Conservation (phyloP, 2,797 vertebrate species). For the Trematomus bernacchii region DNA sequence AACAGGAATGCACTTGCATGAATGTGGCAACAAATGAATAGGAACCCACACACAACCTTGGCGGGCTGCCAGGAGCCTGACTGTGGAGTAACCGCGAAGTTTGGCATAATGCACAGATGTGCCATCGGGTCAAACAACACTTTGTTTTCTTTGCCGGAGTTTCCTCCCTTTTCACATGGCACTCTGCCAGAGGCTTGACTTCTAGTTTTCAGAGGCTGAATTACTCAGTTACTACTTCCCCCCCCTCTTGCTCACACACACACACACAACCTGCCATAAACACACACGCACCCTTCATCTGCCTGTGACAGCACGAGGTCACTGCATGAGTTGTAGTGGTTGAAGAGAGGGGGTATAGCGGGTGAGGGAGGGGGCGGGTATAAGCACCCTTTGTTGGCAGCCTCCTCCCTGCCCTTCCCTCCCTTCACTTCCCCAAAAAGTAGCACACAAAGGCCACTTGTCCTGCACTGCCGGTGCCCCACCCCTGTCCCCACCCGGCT, state of each 20-base stretch:
- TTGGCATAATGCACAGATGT: constrained; percentile 75
- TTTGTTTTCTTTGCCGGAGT: constrained; percentile 63
- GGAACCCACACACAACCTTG: constrained; percentile 60
- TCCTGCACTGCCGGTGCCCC: constrained; percentile 82
- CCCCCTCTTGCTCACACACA: constrained; percentile 32
- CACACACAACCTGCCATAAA: constrained; percentile 40
- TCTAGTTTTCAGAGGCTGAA: constrained; percentile 51
- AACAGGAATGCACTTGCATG: constrained; percentile 53
- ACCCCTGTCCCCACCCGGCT: constrained; percentile 87
- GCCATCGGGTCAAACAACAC: constrained; percentile 73
- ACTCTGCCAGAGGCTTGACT: constrained; percentile 57
- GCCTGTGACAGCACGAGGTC: constrained; percentile 67
- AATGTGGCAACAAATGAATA: constrained; percentile 54
- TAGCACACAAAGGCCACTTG: constrained; percentile 87
- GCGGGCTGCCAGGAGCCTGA: constrained; percentile 52
- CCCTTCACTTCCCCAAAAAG: constrained; percentile 76
- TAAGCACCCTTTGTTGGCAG: constrained; percentile 81
- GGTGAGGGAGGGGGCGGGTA: constrained; percentile 41
- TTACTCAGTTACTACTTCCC: constrained; percentile 66
- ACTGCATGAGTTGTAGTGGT: constrained; percentile 60
- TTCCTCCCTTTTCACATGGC: constrained; percentile 62
- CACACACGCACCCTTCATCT: constrained; percentile 55
- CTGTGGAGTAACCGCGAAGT: constrained; percentile 57
- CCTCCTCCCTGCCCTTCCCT: constrained; percentile 71
- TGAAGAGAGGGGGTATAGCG: constrained; percentile 30